Conservation (phyloP, 2,888 invertebrate species). For the Ormyrus nitidulus region DNA sequence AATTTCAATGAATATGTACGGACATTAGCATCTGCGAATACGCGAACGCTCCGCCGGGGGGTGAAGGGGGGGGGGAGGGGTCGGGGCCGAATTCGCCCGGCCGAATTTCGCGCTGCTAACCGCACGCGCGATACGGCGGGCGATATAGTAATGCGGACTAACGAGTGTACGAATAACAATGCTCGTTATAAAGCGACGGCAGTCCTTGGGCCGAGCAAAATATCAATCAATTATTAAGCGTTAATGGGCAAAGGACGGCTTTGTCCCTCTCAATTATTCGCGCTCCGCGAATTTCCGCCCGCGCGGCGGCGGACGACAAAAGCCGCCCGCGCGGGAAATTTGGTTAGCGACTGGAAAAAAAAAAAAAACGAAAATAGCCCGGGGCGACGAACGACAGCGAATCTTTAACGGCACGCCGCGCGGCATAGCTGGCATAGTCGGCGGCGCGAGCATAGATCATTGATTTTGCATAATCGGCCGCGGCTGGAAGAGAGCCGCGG, state of each 20-base stretch:
- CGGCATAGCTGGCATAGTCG: no score
- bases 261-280: constrained; percentile 10
- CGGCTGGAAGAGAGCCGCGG: constrained; percentile 6
- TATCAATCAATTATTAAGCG: constrained; percentile 37
- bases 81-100: not conserved
- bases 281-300: constrained; percentile 5
- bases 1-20: constrained; percentile 56
- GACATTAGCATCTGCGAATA: constrained; percentile 50
- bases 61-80: not conserved
- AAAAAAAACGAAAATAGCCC: no score
- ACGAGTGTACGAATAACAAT: constrained; percentile 50
- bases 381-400: no score
- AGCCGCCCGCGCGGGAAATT: not conserved
- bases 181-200: constrained; percentile 36
- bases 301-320: not conserved
- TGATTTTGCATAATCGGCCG: constrained; percentile 19
- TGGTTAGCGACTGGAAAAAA: no score
- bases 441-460: not conserved
- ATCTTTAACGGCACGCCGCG: no score
- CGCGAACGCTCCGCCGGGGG: constrained; percentile 10
- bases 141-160: constrained; percentile 24
- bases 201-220: not conserved
- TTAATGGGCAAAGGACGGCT: not conserved
- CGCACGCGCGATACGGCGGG: constrained; percentile 8
- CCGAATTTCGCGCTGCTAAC: not conserved